Evolutionary conservation across 2,113 vertebrate species (phyloP).

Genomic region (Dromaius novaehollandiae): DNA sequence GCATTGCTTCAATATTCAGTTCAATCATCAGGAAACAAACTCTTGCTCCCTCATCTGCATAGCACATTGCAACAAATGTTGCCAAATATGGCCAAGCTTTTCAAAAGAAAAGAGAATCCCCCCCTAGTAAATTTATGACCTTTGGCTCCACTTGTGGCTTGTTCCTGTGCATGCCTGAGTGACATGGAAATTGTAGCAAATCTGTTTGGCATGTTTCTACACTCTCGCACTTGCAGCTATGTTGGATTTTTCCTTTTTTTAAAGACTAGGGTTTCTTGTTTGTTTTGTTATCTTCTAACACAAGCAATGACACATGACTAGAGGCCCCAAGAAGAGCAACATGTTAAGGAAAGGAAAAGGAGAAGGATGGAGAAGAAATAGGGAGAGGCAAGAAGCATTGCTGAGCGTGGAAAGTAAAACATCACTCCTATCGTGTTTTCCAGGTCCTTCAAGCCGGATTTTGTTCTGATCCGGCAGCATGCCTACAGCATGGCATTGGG

Average conservation of each 20-base stretch:
- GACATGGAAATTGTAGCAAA: constrained; percentile 52
- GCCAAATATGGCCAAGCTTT: constrained; percentile 14
- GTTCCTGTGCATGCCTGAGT: constrained; percentile 44
- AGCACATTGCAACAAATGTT: neutral
- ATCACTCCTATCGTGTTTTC: neutral
- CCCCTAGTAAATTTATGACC: constrained; percentile 49
- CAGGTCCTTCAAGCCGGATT: constrained; percentile 95
- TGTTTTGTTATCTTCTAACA: neutral
- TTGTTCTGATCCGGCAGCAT: constrained; percentile 91
- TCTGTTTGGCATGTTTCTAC: constrained; percentile 13
- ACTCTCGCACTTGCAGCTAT: constrained; percentile 6
- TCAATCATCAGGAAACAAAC: neutral
- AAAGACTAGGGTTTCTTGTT: neutral
- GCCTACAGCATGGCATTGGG: constrained; percentile 95
- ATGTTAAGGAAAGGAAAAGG: neutral
- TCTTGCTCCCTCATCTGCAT: constrained; percentile 29
- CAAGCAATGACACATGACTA: neutral
- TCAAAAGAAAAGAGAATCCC: constrained; percentile 29
- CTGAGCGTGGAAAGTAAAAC: neutral
- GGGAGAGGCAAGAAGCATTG: neutral
- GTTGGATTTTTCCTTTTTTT: neutral
- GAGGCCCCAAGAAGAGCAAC: neutral
- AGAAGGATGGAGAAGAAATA: neutral
- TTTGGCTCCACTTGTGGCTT: neutral
- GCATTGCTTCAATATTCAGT: neutral